phyloP scores from a whole-genome alignment of 2,797 vertebrate species.

The Myiotriccus ornatus region DNA sequence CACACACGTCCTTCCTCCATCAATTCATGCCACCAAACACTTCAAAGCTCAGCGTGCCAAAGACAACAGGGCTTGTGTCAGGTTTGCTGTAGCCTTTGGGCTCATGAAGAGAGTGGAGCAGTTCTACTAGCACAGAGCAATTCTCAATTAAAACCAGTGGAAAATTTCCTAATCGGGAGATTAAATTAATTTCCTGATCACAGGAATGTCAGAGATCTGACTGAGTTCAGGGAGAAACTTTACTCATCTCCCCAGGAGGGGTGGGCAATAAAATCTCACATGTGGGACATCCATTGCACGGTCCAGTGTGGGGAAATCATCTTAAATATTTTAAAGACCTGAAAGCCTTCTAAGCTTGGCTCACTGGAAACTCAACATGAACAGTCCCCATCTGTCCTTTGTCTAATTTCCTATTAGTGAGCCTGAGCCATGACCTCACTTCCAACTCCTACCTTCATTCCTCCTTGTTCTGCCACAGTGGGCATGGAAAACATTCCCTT shows the following conservation, averaged over 20 bases:
- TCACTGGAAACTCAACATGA: background rate
- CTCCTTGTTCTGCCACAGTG: background rate
- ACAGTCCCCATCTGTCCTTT: background rate
- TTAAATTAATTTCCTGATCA: background rate
- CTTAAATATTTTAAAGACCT: background rate
- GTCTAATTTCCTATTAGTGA: background rate
- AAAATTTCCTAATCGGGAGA: background rate
- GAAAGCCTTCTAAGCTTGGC: background rate
- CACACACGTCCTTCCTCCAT: background rate
- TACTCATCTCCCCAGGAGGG: background rate
- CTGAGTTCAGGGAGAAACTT: background rate
- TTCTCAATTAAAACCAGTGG: background rate
- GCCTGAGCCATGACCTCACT: background rate
- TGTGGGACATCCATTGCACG: background rate
- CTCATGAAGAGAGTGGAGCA: background rate
- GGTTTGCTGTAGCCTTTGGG: background rate
- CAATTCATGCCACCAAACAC: background rate
- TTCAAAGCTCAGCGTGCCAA: accelerated
- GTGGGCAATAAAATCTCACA: background rate
- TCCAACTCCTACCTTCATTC: background rate
- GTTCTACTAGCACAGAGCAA: background rate
- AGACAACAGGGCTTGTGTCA: background rate
- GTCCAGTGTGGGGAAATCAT: background rate
- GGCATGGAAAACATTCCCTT: background rate
- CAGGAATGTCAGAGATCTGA: background rate